Base-by-base conservation (phyloP, 2,888 invertebrate species). In the Macaria liturata region DNA sequence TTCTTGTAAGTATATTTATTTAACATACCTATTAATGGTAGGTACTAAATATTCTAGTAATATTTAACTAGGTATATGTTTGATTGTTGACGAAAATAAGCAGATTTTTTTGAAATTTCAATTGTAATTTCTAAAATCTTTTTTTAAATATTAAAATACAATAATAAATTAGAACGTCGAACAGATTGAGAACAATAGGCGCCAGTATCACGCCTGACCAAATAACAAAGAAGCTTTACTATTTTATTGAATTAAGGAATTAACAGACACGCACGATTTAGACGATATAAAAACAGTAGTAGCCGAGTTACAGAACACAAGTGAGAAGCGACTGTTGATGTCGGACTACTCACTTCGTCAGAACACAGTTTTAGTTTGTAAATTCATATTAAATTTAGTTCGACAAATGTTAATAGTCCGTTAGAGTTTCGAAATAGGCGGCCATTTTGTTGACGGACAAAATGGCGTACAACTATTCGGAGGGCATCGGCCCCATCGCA, bases 301-400 rank as follows among this genome's bases (percentile, higher is more conserved):
- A 61, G 37, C 61, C 58, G 57, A 31, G 42, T 48, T 57, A 20
- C 43, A 54, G 49, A 68, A 56, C 83, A 86, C 89, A 91, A 84
- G 92, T 92, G 92, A 92, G 92, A 91, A 92, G 91, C 92, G 92
- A 88, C 91, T 76, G 64, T 64, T 57, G 63, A 74, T 68, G 92
- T 91, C 91, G 91, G 84, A 91, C 92, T 92, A 86, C 92, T 92
- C 92, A 91, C 92, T 92, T 91, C 85, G 91, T 89, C 88, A 80
- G 68, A 75, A 69, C 45, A 66, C 66, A 54, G 65, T 64, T 67
- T 65, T 64, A 65, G 65, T 67, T 67, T 65, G n/a, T 8, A 8
- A 42, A 8, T 42, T 39, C 57, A 68, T 47, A 43, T 51, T 52
- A 32, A 20, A 47, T 68, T 58, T 54, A 55, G 49, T 60, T 58